These are phyloP conservation scores for Gallinago paraguaiae DNA, from an alignment of 2,113 vertebrate genomes.

Conservation along the genomic window DNA sequence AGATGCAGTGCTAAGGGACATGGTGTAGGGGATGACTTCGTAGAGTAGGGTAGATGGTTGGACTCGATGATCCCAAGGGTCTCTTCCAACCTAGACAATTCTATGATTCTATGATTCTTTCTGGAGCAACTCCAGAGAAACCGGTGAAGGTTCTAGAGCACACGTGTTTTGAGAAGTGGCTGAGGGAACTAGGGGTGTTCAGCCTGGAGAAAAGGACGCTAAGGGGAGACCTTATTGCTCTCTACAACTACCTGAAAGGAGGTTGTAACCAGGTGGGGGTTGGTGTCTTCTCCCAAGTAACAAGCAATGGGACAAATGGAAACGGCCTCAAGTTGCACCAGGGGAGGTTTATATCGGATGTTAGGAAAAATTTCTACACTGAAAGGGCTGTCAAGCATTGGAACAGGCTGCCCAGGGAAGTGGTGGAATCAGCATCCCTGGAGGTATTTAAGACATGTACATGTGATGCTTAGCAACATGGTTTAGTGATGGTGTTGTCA, in stretches of 20 bases:
- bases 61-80: too few relatives aligned
- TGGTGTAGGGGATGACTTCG: too few relatives aligned
- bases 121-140: neutral
- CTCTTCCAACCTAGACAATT: too few relatives aligned
- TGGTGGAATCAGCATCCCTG: neutral
- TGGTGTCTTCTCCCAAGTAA: neutral
- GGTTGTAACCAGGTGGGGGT: neutral
- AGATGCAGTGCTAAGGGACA: too few relatives aligned
- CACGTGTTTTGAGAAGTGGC: neutral
- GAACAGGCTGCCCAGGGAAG: neutral
- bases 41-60: too few relatives aligned
- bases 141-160: neutral
- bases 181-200: neutral
- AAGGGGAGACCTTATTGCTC: neutral
- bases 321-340: neutral
- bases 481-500: neutral
- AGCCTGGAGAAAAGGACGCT: neutral
- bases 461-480: neutral
- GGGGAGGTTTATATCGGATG: neutral
- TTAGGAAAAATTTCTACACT: neutral
- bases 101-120: too few relatives aligned
- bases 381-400: neutral
- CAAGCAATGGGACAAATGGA: neutral
- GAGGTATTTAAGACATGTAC: neutral
- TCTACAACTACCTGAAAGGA: neutral